phyloP scores from a whole-genome alignment of 2,797 vertebrate genomes.

The Setipinna tenuifilis region DNA sequence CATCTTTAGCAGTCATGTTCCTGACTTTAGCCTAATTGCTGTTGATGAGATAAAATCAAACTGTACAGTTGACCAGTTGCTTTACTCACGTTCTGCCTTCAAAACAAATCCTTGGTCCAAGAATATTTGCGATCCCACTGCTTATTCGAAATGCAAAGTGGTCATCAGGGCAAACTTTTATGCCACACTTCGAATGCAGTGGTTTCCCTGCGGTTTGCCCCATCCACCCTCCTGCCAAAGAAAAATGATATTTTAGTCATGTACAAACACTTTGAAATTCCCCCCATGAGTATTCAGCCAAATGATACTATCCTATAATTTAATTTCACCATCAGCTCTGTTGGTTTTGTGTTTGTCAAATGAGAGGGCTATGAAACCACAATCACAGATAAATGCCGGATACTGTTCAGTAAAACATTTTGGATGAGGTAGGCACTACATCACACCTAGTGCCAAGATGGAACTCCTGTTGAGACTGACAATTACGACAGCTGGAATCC shows the following conservation, averaged over 20 bases:
- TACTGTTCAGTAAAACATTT: neutral
- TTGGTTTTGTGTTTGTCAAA: neutral
- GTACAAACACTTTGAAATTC: neutral
- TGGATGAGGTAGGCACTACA: neutral
- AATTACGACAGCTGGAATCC: constrained; percentile 40
- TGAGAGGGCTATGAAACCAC: neutral
- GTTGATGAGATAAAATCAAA: neutral
- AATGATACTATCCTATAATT: neutral
- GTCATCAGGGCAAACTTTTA: constrained; percentile 58
- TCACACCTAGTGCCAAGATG: neutral
- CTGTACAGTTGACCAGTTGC: neutral
- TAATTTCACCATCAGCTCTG: neutral
- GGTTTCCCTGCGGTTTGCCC: neutral
- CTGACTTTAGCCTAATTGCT: neutral
- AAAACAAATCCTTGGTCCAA: constrained; percentile 78
- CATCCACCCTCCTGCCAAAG: neutral
- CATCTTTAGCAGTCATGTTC: too few species aligned
- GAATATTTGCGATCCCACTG: constrained; percentile 74
- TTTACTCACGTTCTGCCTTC: constrained; percentile 68
- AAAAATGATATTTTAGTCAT: neutral
- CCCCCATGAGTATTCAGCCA: neutral
- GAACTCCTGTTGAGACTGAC: neutral
- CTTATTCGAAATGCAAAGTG: constrained; percentile 73
- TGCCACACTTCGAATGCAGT: constrained; percentile 60
- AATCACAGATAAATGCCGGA: neutral